Percentiles rank a stretch among this genome's conserved stretches.
Conservation (phyloP, 2,888 invertebrate genomes). For the Leptodirus hochenwartii region DNA sequence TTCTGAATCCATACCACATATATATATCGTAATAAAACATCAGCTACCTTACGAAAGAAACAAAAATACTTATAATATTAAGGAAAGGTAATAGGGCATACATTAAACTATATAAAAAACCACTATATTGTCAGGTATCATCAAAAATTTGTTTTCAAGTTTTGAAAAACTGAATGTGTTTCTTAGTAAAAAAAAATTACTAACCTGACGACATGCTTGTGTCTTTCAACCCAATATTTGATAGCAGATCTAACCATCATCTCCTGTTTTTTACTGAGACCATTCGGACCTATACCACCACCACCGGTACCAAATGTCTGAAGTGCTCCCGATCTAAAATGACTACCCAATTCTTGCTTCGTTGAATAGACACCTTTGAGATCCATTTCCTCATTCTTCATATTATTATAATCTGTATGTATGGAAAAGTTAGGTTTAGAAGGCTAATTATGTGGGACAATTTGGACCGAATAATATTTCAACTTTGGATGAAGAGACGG, state of each 20-base stretch:
- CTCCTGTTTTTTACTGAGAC: slow-evolving; percentile 66
- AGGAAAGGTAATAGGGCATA: too few relatives aligned
- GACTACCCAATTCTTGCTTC: slow-evolving; percentile 60
- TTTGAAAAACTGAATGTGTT: too few relatives aligned
- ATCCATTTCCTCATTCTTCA: slow-evolving; percentile 34
- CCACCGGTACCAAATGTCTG: slow-evolving; percentile 38
- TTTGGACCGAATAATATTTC: slow-evolving; percentile 1
- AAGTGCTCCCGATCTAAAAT: slow-evolving; percentile 46
- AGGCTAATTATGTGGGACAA: neutral
- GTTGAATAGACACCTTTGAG: slow-evolving; percentile 59
- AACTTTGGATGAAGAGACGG: neutral
- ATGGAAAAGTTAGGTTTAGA: slow-evolving; percentile 4
- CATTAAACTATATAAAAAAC: too few relatives aligned
- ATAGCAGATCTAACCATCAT: slow-evolving; percentile 71
- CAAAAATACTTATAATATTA: too few relatives aligned
- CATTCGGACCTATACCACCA: slow-evolving; percentile 51
- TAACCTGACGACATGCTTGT: slow-evolving; percentile 76
- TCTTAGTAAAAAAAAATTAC: too few relatives aligned
- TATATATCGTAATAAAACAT: too few relatives aligned
- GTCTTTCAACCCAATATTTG: slow-evolving; percentile 79
- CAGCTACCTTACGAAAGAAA: too few relatives aligned
- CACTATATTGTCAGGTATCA: too few relatives aligned
- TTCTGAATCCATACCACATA: too few relatives aligned
- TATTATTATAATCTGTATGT: slow-evolving; percentile 26
- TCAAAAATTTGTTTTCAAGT: too few relatives aligned